Conservation (phyloP, 2,113 vertebrate species). For the Anoura caudifer region DNA sequence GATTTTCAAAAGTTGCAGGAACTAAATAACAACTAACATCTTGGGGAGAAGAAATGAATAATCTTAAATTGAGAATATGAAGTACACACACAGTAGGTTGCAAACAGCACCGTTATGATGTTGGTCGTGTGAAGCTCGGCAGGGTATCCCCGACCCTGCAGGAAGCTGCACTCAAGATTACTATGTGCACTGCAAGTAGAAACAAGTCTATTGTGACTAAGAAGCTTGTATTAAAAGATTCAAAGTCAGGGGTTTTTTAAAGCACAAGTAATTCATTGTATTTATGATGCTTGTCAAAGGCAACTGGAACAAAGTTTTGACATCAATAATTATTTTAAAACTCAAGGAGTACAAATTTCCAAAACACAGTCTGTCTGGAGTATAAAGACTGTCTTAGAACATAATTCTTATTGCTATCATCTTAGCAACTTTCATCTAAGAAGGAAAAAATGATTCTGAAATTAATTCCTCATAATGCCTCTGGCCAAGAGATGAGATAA, state of each 20-base stretch:
- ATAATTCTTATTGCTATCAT: conserved; percentile 29
- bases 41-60: background rate
- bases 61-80: background rate
- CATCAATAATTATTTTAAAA: conserved; percentile 57
- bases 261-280: conserved; percentile 45
- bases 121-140: background rate
- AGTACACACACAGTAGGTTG: background rate
- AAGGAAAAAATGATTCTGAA: conserved; percentile 39
- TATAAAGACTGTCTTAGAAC: conserved; percentile 42
- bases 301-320: conserved; percentile 42
- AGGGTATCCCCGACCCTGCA: background rate
- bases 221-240: conserved; percentile 48
- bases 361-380: conserved; percentile 34
- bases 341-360: conserved; percentile 52
- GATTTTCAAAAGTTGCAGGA: background rate
- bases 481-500: conserved; percentile 30
- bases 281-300: conserved; percentile 52
- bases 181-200: background rate
- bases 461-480: conserved; percentile 50
- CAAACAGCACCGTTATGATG: background rate
- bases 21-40: background rate
- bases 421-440: conserved; percentile 20
- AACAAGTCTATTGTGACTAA: conserved; percentile 40
- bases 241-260: background rate
- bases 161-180: conserved; percentile 37